These are phyloP conservation scores for Hydrotaea cyrtoneurina DNA, from an alignment of 2,888 invertebrate species.

Conservation along the genomic window DNA sequence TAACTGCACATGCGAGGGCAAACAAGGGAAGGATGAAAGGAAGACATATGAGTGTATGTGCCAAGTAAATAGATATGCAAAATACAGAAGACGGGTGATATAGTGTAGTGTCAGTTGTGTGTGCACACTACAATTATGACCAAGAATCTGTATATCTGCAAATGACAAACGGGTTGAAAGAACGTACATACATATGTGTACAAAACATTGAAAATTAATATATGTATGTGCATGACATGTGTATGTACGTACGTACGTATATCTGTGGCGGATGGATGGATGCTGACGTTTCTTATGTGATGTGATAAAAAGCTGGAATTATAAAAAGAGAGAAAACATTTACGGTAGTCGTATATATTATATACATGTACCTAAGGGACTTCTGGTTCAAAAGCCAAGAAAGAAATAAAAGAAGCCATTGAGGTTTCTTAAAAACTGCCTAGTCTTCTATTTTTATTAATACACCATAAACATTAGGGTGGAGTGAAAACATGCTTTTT, in stretches of 20 bases:
- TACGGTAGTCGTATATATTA: too few species aligned
- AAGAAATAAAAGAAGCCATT: too few species aligned
- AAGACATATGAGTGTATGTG: not conserved
- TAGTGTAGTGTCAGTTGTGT: not conserved
- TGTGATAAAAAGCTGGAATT: not conserved
- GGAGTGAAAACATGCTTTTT: too few species aligned
- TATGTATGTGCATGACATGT: too few species aligned
- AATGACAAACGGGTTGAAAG: not conserved
- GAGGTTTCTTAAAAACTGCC: too few species aligned
- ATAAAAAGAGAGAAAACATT: not conserved
- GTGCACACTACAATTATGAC: conserved; percentile 2
- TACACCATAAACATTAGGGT: too few species aligned
- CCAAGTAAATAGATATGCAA: conserved; percentile 30
- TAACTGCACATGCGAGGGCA: not conserved
- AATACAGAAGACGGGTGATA: conserved; percentile 1
- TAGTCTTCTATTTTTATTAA: too few species aligned
- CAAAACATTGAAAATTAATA: not conserved
- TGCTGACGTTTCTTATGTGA: not conserved
- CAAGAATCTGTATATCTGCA: not conserved
- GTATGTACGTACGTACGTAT: not conserved
- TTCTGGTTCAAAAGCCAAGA: not conserved
- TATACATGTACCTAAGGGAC: too few species aligned
- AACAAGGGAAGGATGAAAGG: too few species aligned
- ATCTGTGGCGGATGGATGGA: not conserved
- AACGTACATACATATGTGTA: too few species aligned